Evolutionary conservation across 2,113 vertebrate genomes (phyloP).

Genomic region (Actinemys pallida): DNA sequence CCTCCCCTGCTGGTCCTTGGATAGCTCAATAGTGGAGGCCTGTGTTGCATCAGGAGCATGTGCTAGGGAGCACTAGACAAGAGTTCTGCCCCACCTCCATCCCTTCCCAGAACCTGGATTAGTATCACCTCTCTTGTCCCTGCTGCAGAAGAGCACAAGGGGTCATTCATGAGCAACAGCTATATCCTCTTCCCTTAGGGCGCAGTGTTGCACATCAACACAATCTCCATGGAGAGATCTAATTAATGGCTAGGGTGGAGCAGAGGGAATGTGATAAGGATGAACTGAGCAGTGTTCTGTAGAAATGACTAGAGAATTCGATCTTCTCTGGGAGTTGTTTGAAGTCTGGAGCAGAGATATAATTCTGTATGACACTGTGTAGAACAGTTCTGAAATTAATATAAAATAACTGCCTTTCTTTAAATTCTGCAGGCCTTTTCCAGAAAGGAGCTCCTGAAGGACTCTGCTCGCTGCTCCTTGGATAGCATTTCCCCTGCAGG

Average conservation of each 20-base stretch:
- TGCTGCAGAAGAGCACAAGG: background rate
- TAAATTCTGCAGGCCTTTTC: background rate
- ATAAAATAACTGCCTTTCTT: background rate
- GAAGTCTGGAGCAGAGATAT: background rate
- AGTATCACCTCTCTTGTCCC: accelerated
- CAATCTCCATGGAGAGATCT: accelerated
- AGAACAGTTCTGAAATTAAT: background rate
- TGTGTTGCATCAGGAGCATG: too few relatives aligned
- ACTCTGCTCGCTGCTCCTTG: background rate
- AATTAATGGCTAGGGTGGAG: background rate
- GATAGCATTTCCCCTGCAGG: background rate
- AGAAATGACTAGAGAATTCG: background rate
- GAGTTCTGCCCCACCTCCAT: background rate
- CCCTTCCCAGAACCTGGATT: accelerated
- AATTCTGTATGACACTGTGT: background rate
- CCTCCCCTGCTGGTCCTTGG: background rate
- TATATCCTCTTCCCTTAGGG: constrained; percentile 54
- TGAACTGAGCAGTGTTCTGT: background rate
- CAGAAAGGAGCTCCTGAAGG: background rate
- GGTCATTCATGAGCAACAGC: background rate
- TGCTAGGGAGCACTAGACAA: background rate
- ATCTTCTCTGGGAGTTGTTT: too few relatives aligned
- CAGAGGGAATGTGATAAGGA: accelerated
- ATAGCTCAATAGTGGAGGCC: too few relatives aligned
- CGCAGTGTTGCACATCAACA: constrained; percentile 52